phyloP scores from a whole-genome alignment of 2,113 vertebrate genomes.

The Ellobius talpinus region DNA sequence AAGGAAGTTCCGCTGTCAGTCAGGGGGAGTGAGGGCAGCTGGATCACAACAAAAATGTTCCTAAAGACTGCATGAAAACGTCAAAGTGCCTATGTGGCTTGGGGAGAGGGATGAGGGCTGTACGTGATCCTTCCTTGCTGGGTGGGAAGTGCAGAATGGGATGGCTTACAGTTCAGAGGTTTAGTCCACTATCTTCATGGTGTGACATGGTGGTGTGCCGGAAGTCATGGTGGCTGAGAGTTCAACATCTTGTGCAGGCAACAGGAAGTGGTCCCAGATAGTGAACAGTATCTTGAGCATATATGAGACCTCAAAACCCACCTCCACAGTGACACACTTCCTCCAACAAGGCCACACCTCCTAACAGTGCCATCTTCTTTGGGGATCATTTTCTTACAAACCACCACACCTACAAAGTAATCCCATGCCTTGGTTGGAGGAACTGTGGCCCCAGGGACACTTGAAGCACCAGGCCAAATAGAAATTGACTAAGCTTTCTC shows the following conservation, averaged over 20 bases:
- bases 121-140: neutral
- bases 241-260: neutral
- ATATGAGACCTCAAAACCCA: neutral
- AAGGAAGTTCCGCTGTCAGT: no score
- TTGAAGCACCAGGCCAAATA: constrained; percentile 1
- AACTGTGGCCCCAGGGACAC: neutral
- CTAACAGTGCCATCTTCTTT: neutral
- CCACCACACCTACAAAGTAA: neutral
- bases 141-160: neutral
- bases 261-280: neutral
- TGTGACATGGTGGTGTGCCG: neutral
- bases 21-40: no score
- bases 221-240: neutral
- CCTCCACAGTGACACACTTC: neutral
- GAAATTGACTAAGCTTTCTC: neutral
- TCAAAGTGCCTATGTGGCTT: no score
- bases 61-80: neutral
- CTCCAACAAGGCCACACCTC: neutral
- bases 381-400: neutral
- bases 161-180: neutral
- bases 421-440: neutral
- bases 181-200: neutral
- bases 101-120: rapidly evolving
- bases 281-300: neutral
- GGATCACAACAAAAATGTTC: no score